Percentiles rank a stretch among this genome's conserved stretches.
Evolutionary conservation across 2,797 vertebrate genomes (phyloP).

Genomic region (Argentina silus): DNA sequence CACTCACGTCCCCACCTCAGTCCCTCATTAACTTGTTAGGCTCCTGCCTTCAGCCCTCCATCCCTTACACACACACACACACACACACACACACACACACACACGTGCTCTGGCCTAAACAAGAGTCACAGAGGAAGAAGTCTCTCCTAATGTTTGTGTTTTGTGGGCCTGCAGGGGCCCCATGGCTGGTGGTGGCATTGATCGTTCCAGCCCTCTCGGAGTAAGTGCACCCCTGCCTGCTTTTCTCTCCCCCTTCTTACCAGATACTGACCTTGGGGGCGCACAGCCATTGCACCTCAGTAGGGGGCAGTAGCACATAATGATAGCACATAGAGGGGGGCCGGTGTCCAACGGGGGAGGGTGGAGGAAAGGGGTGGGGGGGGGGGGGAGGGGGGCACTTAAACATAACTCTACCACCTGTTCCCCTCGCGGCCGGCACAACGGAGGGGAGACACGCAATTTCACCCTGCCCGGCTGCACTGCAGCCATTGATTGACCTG

Average conservation of each 20-base stretch:
- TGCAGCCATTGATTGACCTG: constrained; percentile 59
- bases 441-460: constrained; percentile 44
- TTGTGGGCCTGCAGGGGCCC: constrained; percentile 56
- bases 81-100: constrained; percentile 16
- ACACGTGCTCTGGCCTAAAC: not conserved
- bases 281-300: constrained; percentile 66
- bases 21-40: constrained; percentile 61
- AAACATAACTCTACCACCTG: constrained; percentile 69
- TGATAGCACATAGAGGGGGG: constrained; percentile 67
- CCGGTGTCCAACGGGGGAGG: constrained; percentile 7
- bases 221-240: constrained; percentile 66
- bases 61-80: constrained; percentile 10
- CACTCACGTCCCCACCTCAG: not conserved
- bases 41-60: constrained; percentile 17
- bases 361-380: not conserved
- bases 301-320: constrained; percentile 81
- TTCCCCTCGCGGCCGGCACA: constrained; percentile 34
- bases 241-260: constrained; percentile 38
- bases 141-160: constrained; percentile 68
- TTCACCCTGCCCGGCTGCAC: constrained; percentile 49
- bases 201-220: constrained; percentile 60
- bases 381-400: constrained; percentile 56
- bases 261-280: constrained; percentile 67
- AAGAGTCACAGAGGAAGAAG: constrained; percentile 54
- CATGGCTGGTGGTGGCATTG: constrained; percentile 57